phyloP scores from a whole-genome alignment of 2,888 invertebrate genomes.

The Tachina fera region DNA sequence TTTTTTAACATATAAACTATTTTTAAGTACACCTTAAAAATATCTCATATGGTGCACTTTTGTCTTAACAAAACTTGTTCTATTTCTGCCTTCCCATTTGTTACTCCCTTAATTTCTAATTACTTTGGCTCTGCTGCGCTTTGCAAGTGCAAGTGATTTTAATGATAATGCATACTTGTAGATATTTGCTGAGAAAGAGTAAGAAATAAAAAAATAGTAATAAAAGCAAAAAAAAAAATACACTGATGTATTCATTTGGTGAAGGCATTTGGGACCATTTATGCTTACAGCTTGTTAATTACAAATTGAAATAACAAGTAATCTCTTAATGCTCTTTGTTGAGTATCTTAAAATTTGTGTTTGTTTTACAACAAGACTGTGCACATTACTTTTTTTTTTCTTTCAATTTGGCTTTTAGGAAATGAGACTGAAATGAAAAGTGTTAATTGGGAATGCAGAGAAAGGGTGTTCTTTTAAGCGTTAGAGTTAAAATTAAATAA shows the following conservation, averaged over 20 bases:
- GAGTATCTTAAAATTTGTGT: neutral
- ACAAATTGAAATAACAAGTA: conserved; percentile 7
- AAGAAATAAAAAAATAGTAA: too few species aligned
- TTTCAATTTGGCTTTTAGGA: neutral
- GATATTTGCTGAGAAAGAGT: neutral
- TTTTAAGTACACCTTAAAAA: too few species aligned
- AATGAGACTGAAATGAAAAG: conserved; percentile 2
- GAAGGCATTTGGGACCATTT: conserved; percentile 2
- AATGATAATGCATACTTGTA: neutral
- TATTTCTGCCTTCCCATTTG: neutral
- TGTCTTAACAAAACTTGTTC: too few species aligned
- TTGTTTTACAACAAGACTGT: neutral
- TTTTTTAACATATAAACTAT: too few species aligned
- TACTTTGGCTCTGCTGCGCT: neutral
- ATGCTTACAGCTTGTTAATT: neutral
- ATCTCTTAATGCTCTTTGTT: conserved; percentile 1
- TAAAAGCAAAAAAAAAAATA: neutral
- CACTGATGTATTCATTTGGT: neutral
- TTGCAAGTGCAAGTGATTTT: neutral
- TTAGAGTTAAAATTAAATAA: neutral
- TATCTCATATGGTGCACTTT: too few species aligned
- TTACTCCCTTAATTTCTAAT: neutral
- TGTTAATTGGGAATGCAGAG: neutral
- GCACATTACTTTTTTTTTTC: neutral
- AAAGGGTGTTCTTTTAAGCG: neutral